Base-by-base conservation (phyloP, 2,113 vertebrate species). In the Alaudala cheleensis region DNA sequence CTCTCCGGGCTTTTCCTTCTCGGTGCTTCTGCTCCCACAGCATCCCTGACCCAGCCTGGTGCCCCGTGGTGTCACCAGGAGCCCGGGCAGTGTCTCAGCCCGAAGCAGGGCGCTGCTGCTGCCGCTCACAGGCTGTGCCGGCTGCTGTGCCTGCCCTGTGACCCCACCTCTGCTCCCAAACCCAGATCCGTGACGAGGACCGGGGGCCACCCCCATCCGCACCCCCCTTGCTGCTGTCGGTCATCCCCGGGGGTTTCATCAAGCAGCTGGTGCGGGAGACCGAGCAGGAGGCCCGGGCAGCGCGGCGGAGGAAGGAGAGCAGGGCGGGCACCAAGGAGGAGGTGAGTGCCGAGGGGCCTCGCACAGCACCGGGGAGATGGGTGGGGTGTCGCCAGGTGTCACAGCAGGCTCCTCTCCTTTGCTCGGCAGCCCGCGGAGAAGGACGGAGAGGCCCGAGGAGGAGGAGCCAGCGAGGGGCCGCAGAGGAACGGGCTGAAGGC, bases 161-260 rank as follows among this genome's bases (percentile, higher is more conserved):
- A 95, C 56, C 50, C 50, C 6, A 8, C 12, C 61, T 95, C 17
- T 94, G 88, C 92, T 88, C 95, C 78, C 26, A 14, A 50, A 40
- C 74, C 95, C 98, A 99, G 99, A 99, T 99, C 24, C 98, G 98
- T 95, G 99, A 99, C 88, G 99, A 99, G 97, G 99, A 99, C 78
- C 98, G 98, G 88, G 98, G 97, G 25, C 97, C 98, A 0, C 93
- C 96, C 0, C 93, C 98, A 0, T 92, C 98, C 1, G 96, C 97
- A 0, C 98, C 98, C 1, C 98, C 99, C 0, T 97, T 98, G 3
- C 97, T 99, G 1, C 97, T 99, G 80, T 98, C 99, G 0, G 98
- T 98, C 40, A 97, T 99, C 66, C 99, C 99, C 0, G 99, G 99
- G 26, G 99, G 99, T 6, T 99, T 99, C 98, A 99, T 99, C 94